These are phyloP conservation scores for Hippoglossus hippoglossus DNA, from an alignment of 2,797 vertebrate species.

Conservation along the genomic window DNA sequence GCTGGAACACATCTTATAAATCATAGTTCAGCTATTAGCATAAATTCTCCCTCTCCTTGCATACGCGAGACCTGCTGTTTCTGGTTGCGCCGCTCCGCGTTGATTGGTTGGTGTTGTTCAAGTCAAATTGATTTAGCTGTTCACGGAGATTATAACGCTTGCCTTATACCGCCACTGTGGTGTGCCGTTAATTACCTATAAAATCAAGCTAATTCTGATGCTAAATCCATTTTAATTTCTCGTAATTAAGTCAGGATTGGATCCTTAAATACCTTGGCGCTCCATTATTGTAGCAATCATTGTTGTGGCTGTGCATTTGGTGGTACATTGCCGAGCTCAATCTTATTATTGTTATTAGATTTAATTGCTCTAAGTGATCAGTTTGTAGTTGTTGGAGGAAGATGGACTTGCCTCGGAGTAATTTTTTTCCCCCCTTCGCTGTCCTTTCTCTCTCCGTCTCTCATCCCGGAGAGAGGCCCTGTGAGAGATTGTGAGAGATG, in stretches of 20 bases:
- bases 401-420: conserved; percentile 70
- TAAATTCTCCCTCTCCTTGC: conserved; percentile 75
- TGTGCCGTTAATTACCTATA: conserved; percentile 87
- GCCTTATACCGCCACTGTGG: conserved; percentile 79
- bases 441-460: conserved; percentile 74
- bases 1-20: conserved; percentile 80
- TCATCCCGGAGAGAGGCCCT: conserved; percentile 79
- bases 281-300: conserved; percentile 85
- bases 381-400: conserved; percentile 77
- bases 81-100: conserved; percentile 50
- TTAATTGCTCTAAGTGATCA: conserved; percentile 84
- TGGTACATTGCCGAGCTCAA: conserved; percentile 71
- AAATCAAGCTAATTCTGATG: conserved; percentile 89
- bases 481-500: conserved; percentile 77
- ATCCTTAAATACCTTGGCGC: conserved; percentile 85
- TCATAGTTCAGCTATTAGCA: conserved; percentile 81
- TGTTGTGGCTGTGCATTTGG: conserved; percentile 82
- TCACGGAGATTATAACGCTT: conserved; percentile 82
- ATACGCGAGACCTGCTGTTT: conserved; percentile 79
- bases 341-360: conserved; percentile 83
- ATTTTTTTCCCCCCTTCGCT: conserved; percentile 48
- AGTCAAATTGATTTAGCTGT: conserved; percentile 87
- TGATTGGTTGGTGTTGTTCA: conserved; percentile 81
- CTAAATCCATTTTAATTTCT: conserved; percentile 89
- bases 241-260: conserved; percentile 88